Evolutionary conservation across 30 jellyfish, hydroid and myxozoan genomes (phyloP), one percentile per base, ranked within the genome.

Genomic region (Aurelia aurita): DNA sequence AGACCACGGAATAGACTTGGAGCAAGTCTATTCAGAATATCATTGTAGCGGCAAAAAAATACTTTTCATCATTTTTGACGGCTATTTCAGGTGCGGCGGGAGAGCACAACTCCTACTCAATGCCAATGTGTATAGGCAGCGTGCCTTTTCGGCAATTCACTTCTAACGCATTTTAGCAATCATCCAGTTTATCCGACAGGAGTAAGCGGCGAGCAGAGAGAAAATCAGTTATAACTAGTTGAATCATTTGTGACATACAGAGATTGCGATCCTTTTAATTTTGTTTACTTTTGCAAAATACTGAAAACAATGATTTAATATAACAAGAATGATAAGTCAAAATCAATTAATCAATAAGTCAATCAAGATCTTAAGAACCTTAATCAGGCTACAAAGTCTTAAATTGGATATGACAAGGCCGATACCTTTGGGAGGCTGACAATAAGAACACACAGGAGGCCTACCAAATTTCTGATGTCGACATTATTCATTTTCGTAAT

Each of bases 381-480:
- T 69, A 75, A 75, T 75, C 87, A 54, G 22, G 74, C 77, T 60
- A 31, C 60, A 57, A 60, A 60, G 87, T 45, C 87, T 69, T 45
- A 75, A 70, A 75, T 75, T 75, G 87, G 87, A 75, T 75, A 58
- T 68, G 49, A 4, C 28, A 29, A 34, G 65, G 35, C 76, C 76
- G 87, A 43, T 75, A 53, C 87, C 87, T 28, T 75, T 23, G 32
- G 54, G 35, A 34, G 21, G 69, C 60, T 39, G 66, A 75, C 76
- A 54, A 75, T 32, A 54, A 53, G 87, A 75, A 75, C 87, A 75
- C 87, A 75, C 87, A 75, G 49, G 87, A 75, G 87, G 87, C 87
- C 44, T 27, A 70, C 53, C 66, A 34, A 70, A 13, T 29, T 45
- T 8, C 82, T 32, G 4, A 70, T 70, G 82, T 29, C 68, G 46